phyloP scores from a whole-genome alignment of 2,888 invertebrate genomes.

The Digitonthophagus gazella region DNA sequence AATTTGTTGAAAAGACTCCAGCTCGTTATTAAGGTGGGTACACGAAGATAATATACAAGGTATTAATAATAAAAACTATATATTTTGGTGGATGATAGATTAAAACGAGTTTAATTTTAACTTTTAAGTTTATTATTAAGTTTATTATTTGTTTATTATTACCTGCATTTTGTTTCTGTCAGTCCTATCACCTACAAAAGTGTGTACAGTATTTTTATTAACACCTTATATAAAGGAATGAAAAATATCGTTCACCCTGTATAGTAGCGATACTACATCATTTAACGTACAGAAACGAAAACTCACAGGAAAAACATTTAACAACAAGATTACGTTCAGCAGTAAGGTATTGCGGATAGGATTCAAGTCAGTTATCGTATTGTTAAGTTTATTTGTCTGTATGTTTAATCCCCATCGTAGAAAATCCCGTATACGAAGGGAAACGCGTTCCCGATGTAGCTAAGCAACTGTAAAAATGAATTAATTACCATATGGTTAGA shows the following conservation, averaged over 20 bases:
- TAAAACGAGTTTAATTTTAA: too few relatives aligned
- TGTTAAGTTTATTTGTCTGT: not conserved
- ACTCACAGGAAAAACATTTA: not conserved
- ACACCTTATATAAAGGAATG: not conserved
- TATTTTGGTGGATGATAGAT: too few relatives aligned
- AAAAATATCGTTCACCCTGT: too few relatives aligned
- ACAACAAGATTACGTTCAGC: not conserved
- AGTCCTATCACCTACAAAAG: too few relatives aligned
- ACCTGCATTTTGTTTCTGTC: too few relatives aligned
- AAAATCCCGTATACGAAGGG: not conserved
- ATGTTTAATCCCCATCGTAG: not conserved
- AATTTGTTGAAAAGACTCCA: too few relatives aligned
- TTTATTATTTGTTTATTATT: too few relatives aligned
- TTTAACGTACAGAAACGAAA: conserved; percentile 3
- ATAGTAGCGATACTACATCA: not conserved
- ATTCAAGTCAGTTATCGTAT: not conserved
- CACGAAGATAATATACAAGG: too few relatives aligned
- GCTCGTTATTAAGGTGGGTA: too few relatives aligned
- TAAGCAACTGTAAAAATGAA: conserved; percentile 14
- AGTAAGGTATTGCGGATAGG: not conserved
- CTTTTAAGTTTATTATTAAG: too few relatives aligned
- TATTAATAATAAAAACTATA: too few relatives aligned
- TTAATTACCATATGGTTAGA: conserved; percentile 44
- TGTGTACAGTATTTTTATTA: too few relatives aligned
- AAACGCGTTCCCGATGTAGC: not conserved